A percentile compares a stretch with the other conserved stretches of the same genome.
phyloP scores from a whole-genome alignment of 2,113 vertebrate species.

The Conger conger region DNA sequence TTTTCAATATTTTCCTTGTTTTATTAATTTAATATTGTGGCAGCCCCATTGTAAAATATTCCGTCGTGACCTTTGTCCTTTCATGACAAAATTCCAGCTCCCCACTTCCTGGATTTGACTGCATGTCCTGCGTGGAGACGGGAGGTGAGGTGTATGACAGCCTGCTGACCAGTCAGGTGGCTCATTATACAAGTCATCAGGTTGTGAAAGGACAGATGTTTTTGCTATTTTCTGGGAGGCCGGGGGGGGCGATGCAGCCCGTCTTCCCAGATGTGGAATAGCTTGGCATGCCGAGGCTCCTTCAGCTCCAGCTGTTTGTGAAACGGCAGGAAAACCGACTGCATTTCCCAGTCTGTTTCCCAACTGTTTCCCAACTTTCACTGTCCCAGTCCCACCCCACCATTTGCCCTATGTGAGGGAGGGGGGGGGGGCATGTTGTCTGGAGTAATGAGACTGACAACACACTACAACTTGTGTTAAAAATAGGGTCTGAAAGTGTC shows the following conservation, averaged over 20 bases:
- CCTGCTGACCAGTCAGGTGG: slow-evolving; percentile 19
- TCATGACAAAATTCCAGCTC: neutral
- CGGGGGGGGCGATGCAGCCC: slow-evolving; percentile 18
- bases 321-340: slow-evolving; percentile 38
- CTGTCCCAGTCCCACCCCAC: slow-evolving; percentile 20
- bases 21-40: neutral
- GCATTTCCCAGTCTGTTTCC: slow-evolving; percentile 30
- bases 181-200: slow-evolving; percentile 13
- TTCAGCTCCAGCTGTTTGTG: slow-evolving; percentile 34
- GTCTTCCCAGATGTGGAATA: slow-evolving; percentile 53
- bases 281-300: slow-evolving; percentile 38
- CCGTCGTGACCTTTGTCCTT: neutral
- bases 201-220: slow-evolving; percentile 3
- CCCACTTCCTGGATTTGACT: neutral
- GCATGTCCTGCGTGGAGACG: neutral
- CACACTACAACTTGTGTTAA: no score
- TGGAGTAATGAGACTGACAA: no score
- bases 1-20: neutral
- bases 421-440: no score
- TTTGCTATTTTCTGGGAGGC: neutral
- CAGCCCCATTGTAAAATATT: neutral
- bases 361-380: slow-evolving; percentile 18
- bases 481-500: no score
- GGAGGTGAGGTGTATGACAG: neutral
- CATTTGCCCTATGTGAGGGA: neutral